Evolutionary conservation across 2,797 vertebrate genomes (phyloP), one percentile per base, ranked within the genome.

Genomic region (Balearica regulorum): DNA sequence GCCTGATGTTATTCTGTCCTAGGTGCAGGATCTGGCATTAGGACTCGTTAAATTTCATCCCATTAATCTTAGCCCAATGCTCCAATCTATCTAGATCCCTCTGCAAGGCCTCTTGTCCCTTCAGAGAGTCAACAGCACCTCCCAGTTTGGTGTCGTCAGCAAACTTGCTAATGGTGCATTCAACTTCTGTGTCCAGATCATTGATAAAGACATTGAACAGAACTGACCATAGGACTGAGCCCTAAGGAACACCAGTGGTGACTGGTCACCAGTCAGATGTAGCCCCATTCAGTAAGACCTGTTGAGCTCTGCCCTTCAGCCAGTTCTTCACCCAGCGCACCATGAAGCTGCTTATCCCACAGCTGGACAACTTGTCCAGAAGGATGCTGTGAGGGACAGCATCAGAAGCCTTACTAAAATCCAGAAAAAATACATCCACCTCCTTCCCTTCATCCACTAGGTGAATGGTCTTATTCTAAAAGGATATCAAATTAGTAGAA

Each of bases 231-330:
- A 33, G n/a, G 4, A 65, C 6, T 53, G 44, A 53, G 11, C 39
- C 21, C 31, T 33, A 31, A 66, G 16, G 22, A 60, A 3, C 29
- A 20, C n/a, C 3, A 1, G 19, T n/a, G 33, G 18, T 43, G 25
- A 24, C 16, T 0, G 2, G 24, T 53, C 1, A 1, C 44, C 37
- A 73, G 33, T 4, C 29, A 46, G 19, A 20, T 25, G 25, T 37
- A 62, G 46, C 25, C 44, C 33, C 12, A 19, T 44, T 68, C 65
- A 35, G 44, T 68, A 35, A 44, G 22, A 26, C 33, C 9, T 11
- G 16, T 24, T 58, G 22, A 66, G 37, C 33, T 22, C 44, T 58
- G 37, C 85, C 17, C 14, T 87, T 58, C 35, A 51, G 26, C 43
- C 31, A 57, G 26, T 55, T 57, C 35, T 65, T 71, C 21, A 43